Conservation (phyloP, 1,140 invertebrate species). For the Gryllus bimaculatus region DNA sequence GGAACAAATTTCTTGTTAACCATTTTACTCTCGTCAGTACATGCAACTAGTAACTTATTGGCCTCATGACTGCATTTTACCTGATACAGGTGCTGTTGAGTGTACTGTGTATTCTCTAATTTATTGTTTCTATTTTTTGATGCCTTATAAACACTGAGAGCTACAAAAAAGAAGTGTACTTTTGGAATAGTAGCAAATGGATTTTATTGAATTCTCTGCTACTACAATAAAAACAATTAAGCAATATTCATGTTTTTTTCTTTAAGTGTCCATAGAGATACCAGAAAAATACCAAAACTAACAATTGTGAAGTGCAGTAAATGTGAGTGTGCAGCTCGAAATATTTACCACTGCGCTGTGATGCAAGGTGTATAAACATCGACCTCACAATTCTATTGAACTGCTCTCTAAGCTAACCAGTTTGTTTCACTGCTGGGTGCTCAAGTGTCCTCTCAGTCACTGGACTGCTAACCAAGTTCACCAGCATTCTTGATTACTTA, state of each 20-base stretch:
- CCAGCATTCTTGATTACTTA: too few species aligned
- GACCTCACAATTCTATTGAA: too few species aligned
- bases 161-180: background rate
- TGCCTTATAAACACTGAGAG: background rate
- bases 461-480: too few species aligned
- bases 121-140: slow-evolving; percentile 6
- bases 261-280: too few species aligned
- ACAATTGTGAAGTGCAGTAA: too few species aligned
- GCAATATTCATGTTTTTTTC: background rate
- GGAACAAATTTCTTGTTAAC: background rate
- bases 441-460: too few species aligned
- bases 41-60: background rate
- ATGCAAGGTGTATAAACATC: too few species aligned
- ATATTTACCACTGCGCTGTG: too few species aligned
- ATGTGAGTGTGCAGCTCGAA: too few species aligned
- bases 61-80: background rate
- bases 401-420: too few species aligned
- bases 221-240: background rate
- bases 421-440: too few species aligned
- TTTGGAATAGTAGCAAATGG: background rate
- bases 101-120: background rate
- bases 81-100: background rate
- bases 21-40: background rate
- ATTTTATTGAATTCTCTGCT: slow-evolving; percentile 1
- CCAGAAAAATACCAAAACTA: too few species aligned